These are phyloP conservation scores for Anhinga rufa DNA, from an alignment of 2,113 vertebrate species.

Conservation along the genomic window DNA sequence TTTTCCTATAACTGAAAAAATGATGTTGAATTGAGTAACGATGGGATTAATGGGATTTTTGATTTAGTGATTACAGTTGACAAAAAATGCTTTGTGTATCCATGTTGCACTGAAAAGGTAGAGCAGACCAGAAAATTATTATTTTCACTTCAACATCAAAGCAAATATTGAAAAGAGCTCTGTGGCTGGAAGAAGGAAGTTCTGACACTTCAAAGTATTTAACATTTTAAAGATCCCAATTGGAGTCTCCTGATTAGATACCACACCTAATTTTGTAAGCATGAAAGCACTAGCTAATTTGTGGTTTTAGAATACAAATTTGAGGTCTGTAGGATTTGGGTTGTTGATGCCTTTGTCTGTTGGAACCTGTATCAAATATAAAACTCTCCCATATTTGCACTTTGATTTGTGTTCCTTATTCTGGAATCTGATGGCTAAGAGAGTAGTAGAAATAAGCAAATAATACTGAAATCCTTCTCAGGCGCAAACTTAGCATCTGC, in stretches of 20 bases:
- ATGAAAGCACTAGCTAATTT: background rate
- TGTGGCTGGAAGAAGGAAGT: background rate
- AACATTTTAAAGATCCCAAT: background rate
- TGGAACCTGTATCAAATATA: background rate
- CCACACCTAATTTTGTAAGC: background rate
- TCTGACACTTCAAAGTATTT: background rate
- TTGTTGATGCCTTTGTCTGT: background rate
- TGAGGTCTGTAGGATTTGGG: background rate
- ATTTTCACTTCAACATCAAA: background rate
- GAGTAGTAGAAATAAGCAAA: background rate
- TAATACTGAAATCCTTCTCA: background rate
- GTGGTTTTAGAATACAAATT: background rate
- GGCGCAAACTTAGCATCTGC: constrained; percentile 11
- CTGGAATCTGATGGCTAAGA: background rate
- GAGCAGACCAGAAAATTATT: background rate
- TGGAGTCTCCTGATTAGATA: background rate
- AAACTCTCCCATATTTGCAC: background rate
- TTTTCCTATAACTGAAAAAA: background rate
- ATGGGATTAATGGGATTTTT: constrained; percentile 34
- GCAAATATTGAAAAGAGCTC: background rate
- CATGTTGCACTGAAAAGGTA: background rate
- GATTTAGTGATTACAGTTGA: background rate
- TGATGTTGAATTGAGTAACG: constrained; percentile 2
- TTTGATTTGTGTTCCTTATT: background rate
- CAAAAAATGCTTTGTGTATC: constrained; percentile 3